A percentile compares a stretch with the other conserved stretches of the same genome.
These are phyloP conservation scores for Hoplodrina ambigua DNA, from an alignment of 2,888 invertebrate genomes.

Conservation along the genomic window DNA sequence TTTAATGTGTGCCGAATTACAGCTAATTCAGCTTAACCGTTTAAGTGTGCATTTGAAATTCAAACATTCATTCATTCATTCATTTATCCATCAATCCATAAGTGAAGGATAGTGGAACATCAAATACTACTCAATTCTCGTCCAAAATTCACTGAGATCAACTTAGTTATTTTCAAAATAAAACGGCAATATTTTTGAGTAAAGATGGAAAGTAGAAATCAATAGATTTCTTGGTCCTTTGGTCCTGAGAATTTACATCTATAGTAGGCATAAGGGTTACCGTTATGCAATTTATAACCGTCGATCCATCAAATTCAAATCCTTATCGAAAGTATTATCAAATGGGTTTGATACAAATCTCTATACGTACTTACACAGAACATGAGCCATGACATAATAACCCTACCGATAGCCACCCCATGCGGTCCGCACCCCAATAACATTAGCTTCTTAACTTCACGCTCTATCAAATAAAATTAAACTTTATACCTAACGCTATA, in stretches of 20 bases:
- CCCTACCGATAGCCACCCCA: slow-evolving; percentile 72
- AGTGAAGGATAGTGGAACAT: no score
- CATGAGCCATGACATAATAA: slow-evolving; percentile 80
- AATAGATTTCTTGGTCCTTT: slow-evolving; percentile 11
- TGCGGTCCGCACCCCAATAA: slow-evolving; percentile 65
- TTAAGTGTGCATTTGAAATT: no score
- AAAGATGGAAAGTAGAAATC: not conserved
- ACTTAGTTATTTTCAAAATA: not conserved
- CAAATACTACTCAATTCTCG: no score
- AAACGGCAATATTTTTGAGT: not conserved
- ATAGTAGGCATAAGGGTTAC: not conserved
- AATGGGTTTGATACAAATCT: slow-evolving; percentile 60
- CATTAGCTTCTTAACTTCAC: slow-evolving; percentile 53
- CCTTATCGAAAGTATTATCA: slow-evolving; percentile 58
- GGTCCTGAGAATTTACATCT: slow-evolving; percentile 10
- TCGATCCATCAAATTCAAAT: slow-evolving; percentile 53
- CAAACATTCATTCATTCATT: no score
- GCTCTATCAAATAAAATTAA: slow-evolving; percentile 68
- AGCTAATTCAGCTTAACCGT: no score
- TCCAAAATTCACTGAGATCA: no score
- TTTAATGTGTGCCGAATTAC: no score
- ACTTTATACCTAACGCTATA: slow-evolving; percentile 72
- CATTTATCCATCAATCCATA: no score
- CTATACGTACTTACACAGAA: slow-evolving; percentile 65
- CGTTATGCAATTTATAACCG: slow-evolving; percentile 42